phyloP scores from a whole-genome alignment of 2,113 vertebrate genomes.

The Laterallus jamaicensis region DNA sequence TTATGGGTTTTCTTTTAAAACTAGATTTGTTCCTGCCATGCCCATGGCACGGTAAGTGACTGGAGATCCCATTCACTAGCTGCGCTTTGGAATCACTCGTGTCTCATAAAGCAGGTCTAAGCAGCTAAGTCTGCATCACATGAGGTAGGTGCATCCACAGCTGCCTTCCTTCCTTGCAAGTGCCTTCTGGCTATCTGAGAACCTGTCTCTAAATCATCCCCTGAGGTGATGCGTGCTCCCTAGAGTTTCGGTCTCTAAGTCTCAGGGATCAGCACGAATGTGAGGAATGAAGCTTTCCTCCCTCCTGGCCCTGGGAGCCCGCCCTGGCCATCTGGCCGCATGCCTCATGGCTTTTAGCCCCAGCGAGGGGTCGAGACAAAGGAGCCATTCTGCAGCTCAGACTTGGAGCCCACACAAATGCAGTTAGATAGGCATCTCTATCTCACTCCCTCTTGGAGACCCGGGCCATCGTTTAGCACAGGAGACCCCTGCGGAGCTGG shows the following conservation, averaged over 20 bases:
- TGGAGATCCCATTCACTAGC: not conserved
- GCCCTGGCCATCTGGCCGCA: conserved; percentile 7
- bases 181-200: not conserved
- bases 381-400: not conserved
- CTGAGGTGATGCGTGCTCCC: not conserved
- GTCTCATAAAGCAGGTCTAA: not conserved
- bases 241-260: not conserved
- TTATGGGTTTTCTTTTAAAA: not conserved
- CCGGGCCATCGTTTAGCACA: accelerated
- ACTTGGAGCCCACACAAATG: not conserved
- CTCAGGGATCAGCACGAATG: not conserved
- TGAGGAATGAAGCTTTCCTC: not conserved
- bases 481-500: not conserved
- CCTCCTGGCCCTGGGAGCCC: not conserved
- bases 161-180: not conserved
- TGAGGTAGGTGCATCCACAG: not conserved
- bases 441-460: not conserved
- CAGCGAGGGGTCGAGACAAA: not conserved
- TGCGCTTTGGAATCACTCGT: not conserved
- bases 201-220: not conserved
- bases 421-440: not conserved
- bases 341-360: conserved; percentile 1
- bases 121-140: not conserved
- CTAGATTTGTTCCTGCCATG: not conserved
- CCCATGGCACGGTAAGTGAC: accelerated